Conservation (phyloP, 2,888 invertebrate species). For the Uloborus plumipes region DNA sequence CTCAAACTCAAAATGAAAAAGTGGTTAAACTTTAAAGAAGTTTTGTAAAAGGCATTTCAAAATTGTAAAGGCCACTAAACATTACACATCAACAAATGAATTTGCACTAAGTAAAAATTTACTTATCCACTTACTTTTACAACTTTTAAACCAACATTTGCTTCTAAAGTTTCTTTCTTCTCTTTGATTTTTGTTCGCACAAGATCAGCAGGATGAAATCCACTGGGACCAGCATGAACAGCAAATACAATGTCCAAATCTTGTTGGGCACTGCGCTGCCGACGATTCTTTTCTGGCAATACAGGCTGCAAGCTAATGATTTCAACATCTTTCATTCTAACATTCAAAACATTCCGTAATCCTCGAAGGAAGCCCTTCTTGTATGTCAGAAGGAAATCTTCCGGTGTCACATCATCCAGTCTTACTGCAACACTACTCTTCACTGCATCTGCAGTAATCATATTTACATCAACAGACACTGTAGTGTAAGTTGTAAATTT, state of each 20-base stretch:
- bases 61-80: background rate
- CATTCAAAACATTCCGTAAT: conserved; percentile 81
- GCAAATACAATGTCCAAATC: conserved; percentile 91
- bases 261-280: conserved; percentile 42
- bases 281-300: conserved; percentile 37
- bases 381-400: conserved; percentile 89
- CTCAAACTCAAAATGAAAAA: too few relatives aligned
- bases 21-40: too few relatives aligned
- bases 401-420: conserved; percentile 85
- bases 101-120: background rate
- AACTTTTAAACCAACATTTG: conserved; percentile 78
- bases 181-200: conserved; percentile 78
- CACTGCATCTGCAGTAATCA: conserved; percentile 87
- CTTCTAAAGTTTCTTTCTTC: conserved; percentile 78
- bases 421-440: conserved; percentile 87
- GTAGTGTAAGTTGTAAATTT: conserved; percentile 74
- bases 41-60: background rate
- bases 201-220: conserved; percentile 76
- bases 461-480: conserved; percentile 83
- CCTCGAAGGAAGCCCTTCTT: conserved; percentile 86
- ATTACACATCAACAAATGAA: background rate
- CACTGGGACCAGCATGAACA: conserved; percentile 77
- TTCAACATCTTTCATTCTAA: conserved; percentile 83
- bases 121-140: conserved; percentile 42
- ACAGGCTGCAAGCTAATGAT: conserved; percentile 86